A percentile compares a stretch with the other conserved stretches of the same genome.
Conservation (phyloP, 1,140 invertebrate species). For the Odontomachus brunneus region DNA sequence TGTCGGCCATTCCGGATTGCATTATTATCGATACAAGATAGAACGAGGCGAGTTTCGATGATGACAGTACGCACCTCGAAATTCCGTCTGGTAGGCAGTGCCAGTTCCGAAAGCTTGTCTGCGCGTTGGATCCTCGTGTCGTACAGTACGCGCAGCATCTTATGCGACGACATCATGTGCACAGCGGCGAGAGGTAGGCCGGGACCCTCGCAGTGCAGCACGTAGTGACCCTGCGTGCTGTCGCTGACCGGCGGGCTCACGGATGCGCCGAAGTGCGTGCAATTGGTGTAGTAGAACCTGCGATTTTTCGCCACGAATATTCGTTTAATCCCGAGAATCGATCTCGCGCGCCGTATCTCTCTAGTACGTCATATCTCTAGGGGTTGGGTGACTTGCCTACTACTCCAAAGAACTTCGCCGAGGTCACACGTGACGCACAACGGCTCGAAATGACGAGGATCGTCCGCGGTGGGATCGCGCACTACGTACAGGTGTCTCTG, state of each 20-base stretch:
- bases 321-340: too few relatives aligned
- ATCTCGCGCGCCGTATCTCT: neutral
- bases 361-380: neutral
- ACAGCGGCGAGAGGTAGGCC: constrained; percentile 92
- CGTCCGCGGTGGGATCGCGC: constrained; percentile 88
- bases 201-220: constrained; percentile 92
- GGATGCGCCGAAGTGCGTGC: constrained; percentile 91
- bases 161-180: constrained; percentile 90
- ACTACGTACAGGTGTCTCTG: constrained; percentile 95
- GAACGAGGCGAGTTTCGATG: neutral
- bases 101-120: constrained; percentile 89
- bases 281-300: constrained; percentile 90
- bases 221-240: constrained; percentile 89
- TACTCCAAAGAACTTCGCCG: constrained; percentile 89
- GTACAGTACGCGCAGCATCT: constrained; percentile 90
- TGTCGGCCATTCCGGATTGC: constrained; percentile 50
- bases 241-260: constrained; percentile 86
- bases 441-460: constrained; percentile 90
- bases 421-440: constrained; percentile 93
- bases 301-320: constrained; percentile 36
- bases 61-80: constrained; percentile 86
- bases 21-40: constrained; percentile 9
- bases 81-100: constrained; percentile 90
- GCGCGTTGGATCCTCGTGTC: constrained; percentile 89
- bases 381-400: constrained; percentile 83